Conservation (phyloP, 2,113 vertebrate species). For the Hippolais icterina region DNA sequence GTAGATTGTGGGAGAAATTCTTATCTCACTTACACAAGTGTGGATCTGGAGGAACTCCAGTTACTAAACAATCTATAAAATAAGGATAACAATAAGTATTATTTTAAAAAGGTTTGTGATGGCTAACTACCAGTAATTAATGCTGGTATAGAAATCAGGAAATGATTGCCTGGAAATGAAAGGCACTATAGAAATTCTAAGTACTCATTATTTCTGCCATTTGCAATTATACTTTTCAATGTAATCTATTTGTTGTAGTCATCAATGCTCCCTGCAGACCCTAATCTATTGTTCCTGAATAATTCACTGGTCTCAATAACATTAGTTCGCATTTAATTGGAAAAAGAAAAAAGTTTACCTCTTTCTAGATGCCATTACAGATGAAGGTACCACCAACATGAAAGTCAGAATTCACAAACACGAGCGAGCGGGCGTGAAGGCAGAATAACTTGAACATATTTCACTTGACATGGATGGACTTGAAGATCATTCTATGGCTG, state of each 20-base stretch:
- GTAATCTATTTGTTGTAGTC: neutral
- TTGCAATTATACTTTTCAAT: neutral
- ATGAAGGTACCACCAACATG: neutral
- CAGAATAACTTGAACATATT: neutral
- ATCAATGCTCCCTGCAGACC: neutral
- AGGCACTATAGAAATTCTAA: neutral
- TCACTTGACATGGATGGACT: neutral
- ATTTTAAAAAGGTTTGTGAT: neutral
- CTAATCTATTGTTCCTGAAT: neutral
- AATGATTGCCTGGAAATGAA: neutral
- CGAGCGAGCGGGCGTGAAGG: fast-evolving
- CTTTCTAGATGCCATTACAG: neutral
- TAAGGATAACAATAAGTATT: slow-evolving; percentile 9
- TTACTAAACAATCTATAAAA: slow-evolving; percentile 31
- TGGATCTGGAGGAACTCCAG: slow-evolving; percentile 4
- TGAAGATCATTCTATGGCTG: neutral
- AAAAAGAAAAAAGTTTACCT: neutral
- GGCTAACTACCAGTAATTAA: neutral
- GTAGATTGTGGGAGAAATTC: neutral
- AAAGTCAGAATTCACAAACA: neutral
- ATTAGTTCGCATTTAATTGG: neutral
- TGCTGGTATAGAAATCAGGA: neutral
- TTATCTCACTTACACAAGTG: slow-evolving; percentile 6
- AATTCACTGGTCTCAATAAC: neutral
- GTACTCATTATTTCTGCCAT: slow-evolving; percentile 4